Conservation (phyloP, 2,113 vertebrate species). For the Ceyx margarethae region DNA sequence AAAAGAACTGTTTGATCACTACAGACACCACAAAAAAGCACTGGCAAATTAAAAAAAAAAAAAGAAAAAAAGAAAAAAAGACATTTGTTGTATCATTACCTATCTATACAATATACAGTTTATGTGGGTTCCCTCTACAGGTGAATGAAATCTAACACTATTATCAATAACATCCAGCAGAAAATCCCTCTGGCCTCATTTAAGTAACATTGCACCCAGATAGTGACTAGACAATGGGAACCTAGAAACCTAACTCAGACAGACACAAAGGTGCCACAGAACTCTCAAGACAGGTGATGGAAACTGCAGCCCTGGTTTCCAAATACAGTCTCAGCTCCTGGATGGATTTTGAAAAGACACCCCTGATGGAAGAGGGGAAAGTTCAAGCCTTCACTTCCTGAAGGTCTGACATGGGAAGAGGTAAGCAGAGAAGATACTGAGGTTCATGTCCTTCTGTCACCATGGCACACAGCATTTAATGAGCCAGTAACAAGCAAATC, state of each 20-base stretch:
- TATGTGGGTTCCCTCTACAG: background rate
- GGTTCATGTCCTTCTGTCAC: background rate
- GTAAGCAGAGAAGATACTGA: background rate
- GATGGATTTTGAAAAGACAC: background rate
- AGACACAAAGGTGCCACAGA: accelerated
- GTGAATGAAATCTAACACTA: background rate
- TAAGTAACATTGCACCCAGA: background rate
- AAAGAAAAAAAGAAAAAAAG: background rate
- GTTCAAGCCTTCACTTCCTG: background rate
- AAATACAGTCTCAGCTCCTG: background rate
- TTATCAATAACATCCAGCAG: accelerated
- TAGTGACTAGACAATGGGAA: background rate
- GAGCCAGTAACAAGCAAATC: background rate
- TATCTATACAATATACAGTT: background rate
- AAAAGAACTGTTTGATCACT: background rate
- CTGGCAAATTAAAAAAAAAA: background rate
- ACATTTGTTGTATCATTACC: background rate
- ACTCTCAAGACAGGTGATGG: background rate
- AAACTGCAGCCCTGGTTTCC: background rate
- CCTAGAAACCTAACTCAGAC: background rate
- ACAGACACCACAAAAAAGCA: background rate
- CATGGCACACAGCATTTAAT: background rate
- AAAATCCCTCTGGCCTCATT: background rate
- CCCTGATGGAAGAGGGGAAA: background rate
- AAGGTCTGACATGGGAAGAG: accelerated